phyloP scores from a whole-genome alignment of 2,113 vertebrate genomes.

The Anhinga anhinga region DNA sequence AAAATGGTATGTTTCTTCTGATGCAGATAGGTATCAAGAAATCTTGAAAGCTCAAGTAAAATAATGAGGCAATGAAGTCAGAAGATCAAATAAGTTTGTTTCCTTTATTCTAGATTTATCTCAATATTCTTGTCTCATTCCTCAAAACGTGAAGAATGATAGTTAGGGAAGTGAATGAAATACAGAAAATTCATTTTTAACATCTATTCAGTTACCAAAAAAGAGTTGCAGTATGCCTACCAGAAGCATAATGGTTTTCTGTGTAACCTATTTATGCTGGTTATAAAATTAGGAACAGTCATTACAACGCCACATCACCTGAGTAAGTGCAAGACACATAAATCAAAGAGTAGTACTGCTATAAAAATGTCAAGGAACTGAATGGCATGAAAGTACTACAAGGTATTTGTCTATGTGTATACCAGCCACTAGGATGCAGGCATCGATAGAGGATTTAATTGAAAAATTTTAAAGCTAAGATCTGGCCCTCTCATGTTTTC shows the following conservation, averaged over 20 bases:
- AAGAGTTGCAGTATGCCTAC: not conserved
- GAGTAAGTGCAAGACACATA: slow-evolving; percentile 47
- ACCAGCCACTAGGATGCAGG: not conserved
- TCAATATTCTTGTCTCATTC: not conserved
- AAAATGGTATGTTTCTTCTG: not conserved
- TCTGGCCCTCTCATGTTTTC: not conserved
- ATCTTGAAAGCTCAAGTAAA: not conserved
- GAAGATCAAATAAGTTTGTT: not conserved
- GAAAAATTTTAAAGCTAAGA: not conserved
- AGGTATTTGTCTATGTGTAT: not conserved
- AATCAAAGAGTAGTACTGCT: slow-evolving; percentile 44
- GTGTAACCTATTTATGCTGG: slow-evolving; percentile 56
- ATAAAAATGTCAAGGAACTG: slow-evolving; percentile 52
- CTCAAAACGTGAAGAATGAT: slow-evolving; percentile 16
- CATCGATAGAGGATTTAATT: not conserved
- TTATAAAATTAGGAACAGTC: slow-evolving; percentile 68
- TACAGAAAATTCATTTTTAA: slow-evolving; percentile 25
- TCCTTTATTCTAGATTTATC: not conserved
- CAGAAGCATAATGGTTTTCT: slow-evolving; percentile 29
- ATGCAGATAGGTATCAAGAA: not conserved
- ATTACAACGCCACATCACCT: slow-evolving; percentile 54
- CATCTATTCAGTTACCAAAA: slow-evolving; percentile 27
- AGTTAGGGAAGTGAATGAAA: not conserved
- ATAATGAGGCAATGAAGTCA: not conserved
- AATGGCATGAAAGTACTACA: slow-evolving; percentile 28